Evolutionary conservation across 2,113 vertebrate species (phyloP).

Genomic region (Potamarius usumacintae): DNA sequence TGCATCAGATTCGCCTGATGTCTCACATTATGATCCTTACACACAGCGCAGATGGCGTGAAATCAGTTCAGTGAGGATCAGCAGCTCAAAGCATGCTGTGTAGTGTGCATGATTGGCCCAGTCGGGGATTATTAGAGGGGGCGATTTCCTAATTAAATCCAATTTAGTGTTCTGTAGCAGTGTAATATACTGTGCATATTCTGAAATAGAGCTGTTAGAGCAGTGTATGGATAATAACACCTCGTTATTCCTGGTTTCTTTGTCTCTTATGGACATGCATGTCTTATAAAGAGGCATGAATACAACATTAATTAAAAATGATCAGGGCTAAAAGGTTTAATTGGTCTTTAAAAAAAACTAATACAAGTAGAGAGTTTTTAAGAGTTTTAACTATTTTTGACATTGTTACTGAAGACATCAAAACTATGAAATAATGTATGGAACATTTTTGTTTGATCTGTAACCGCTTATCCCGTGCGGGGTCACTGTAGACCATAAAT

Average conservation of each 20-base stretch:
- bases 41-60: constrained; percentile 1
- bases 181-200: constrained; percentile 56
- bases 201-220: constrained; percentile 55
- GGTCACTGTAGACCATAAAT: too few relatives aligned
- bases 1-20: constrained; percentile 34
- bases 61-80: constrained; percentile 36
- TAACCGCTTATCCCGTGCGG: too few relatives aligned
- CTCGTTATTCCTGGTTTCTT: constrained; percentile 37
- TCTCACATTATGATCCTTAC: constrained; percentile 28
- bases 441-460: too few relatives aligned
- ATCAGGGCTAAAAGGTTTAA: not conserved
- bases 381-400: too few relatives aligned
- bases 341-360: not conserved
- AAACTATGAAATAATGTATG: too few relatives aligned
- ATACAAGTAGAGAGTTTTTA: not conserved
- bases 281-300: not conserved
- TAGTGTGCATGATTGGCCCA: constrained; percentile 60
- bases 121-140: constrained; percentile 43
- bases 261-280: not conserved
- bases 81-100: constrained; percentile 43
- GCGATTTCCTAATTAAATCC: constrained; percentile 67
- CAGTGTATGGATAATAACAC: constrained; percentile 26
- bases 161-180: constrained; percentile 63
- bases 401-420: too few relatives aligned
- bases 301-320: not conserved